Evolutionary conservation across 1,140 invertebrate genomes (phyloP).

Genomic region (Caenorhabditis briggsae): DNA sequence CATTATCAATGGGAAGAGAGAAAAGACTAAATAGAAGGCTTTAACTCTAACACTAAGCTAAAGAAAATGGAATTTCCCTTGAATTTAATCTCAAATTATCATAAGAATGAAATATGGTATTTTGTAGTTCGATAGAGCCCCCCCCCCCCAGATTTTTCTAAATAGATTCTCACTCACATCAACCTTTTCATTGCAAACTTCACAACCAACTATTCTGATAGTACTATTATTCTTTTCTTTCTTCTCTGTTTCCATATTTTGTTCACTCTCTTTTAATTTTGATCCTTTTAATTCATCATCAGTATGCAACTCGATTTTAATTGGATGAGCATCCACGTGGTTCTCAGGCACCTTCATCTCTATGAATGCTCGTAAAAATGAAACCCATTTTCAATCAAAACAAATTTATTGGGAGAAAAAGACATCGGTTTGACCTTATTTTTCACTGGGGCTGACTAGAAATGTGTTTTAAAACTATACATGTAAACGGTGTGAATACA

Average conservation of each 20-base stretch:
- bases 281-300: neutral
- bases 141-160: neutral
- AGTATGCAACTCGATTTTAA: neutral
- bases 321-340: no score
- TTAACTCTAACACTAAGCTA: no score
- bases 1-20: neutral
- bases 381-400: no score
- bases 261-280: constrained; percentile 6
- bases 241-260: neutral
- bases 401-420: neutral
- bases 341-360: no score
- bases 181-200: neutral
- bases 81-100: no score
- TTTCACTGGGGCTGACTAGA: constrained; percentile 6
- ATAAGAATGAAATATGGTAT: no score
- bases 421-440: neutral
- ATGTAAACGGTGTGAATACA: constrained; percentile 21
- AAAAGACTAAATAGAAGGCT: no score
- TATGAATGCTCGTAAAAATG: neutral
- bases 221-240: neutral
- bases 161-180: neutral
- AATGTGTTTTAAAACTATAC: constrained; percentile 33
- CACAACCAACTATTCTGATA: neutral
- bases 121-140: no score
- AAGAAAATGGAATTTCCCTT: no score